These are phyloP conservation scores for Psilopogon haemacephalus DNA, from an alignment of 2,113 vertebrate species.

Conservation along the genomic window DNA sequence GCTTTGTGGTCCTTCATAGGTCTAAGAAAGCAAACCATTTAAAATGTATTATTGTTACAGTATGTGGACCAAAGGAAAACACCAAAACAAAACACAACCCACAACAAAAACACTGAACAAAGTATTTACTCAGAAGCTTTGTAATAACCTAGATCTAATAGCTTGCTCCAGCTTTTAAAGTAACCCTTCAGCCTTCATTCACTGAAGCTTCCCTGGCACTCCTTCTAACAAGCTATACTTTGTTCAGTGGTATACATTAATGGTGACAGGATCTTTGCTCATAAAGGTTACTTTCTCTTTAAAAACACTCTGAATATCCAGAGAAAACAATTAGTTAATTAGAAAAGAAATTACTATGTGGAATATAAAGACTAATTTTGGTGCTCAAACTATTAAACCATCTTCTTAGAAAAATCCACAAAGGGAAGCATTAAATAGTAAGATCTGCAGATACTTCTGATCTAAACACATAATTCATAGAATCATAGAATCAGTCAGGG, in stretches of 20 bases:
- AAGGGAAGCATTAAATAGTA: background rate
- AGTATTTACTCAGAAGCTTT: background rate
- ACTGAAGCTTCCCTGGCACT: background rate
- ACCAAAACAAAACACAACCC: background rate
- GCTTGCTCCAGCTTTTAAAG: background rate
- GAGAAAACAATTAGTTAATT: background rate
- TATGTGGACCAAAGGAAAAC: background rate
- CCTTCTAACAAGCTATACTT: background rate
- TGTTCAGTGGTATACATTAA: background rate
- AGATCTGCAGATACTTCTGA: background rate
- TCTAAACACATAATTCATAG: background rate
- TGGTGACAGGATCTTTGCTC: background rate
- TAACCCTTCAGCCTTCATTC: background rate
- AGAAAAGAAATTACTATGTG: background rate
- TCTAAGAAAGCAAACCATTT: slow-evolving; percentile 68
- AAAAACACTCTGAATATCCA: background rate
- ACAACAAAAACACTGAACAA: background rate
- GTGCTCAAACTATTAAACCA: background rate
- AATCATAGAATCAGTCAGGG: too few relatives aligned
- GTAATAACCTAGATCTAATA: background rate
- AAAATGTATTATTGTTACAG: background rate
- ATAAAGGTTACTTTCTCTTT: background rate
- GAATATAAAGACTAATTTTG: background rate
- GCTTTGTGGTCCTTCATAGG: slow-evolving; percentile 82
- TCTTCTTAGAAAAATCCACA: background rate